Base-by-base conservation (phyloP, 2,888 invertebrate genomes). In the Aquatica leii region DNA sequence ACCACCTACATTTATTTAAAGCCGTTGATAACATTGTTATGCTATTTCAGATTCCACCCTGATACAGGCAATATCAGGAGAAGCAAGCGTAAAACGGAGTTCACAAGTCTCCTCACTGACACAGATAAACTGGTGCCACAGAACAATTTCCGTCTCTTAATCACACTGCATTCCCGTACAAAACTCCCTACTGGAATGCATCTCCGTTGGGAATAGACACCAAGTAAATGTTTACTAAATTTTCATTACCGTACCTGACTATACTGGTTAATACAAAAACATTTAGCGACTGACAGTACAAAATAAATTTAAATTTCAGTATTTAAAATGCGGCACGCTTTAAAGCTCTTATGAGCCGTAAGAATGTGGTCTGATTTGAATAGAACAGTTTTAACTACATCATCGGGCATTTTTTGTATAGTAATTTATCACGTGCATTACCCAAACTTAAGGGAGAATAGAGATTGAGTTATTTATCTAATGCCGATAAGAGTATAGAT, bases 111-210 rank as follows among this genome's bases (percentile, higher is more conserved):
- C 68, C 69, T 69, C 65, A 17, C 69, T 78, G 80, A 78, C 79
- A 75, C 75, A 78, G 78, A 79, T 78, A 78, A 80, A 80, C 78
- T 77, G 77, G 77, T 76, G 76, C 78, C 78, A 77, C 79, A 79
- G 76, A 79, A 79, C 78, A 79, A 80, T 80, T 80, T 78, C 79
- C 79, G 78, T 78, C 79, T 79, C 78, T 79, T 79, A 80, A 80
- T 80, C 79, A 79, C 79, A 74, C 77, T 75, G 77, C 77, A 80
- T 78, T 80, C 77, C 76, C 77, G 73, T 75, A 71, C 75, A 76
- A 75, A 75, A 73, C 76, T 74, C 71, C 70, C 67, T 66, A 61
- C 64, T 55, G 68, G 64, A 65, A 68, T 68, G 68, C 67, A 70
- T 52, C 67, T 65, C 62, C 52, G 21, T 60, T 51, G 64, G 56